phyloP scores from a whole-genome alignment of 2,113 vertebrate species.

The Rhinichthys klamathensis region DNA sequence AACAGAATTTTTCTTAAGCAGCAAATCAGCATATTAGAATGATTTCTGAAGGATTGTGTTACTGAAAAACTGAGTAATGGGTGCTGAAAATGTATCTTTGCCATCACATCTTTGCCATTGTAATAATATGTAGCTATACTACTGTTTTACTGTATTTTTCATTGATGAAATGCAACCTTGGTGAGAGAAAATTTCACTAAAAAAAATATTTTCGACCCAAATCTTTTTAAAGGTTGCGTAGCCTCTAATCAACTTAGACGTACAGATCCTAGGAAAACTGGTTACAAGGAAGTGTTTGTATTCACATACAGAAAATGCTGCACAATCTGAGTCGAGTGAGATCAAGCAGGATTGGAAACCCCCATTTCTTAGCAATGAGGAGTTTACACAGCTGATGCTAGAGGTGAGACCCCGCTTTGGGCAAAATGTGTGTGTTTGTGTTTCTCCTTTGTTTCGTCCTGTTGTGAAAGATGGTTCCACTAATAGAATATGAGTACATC shows the following conservation, averaged over 20 bases:
- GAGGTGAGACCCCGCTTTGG: constrained; percentile 81
- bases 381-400: constrained; percentile 98
- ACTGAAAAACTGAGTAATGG: neutral
- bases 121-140: too few relatives aligned
- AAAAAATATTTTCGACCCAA: neutral
- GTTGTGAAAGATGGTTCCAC: neutral
- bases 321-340: constrained; percentile 95
- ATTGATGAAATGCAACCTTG: neutral
- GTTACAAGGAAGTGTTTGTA: neutral
- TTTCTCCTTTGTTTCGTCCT: neutral
- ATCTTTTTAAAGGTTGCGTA: neutral
- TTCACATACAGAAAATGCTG: constrained; percentile 85
- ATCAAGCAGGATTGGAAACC: constrained; percentile 99
- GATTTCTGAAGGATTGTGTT: neutral
- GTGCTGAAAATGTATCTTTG: neutral
- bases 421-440: neutral
- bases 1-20: neutral
- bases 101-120: neutral
- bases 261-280: neutral
- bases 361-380: constrained; percentile 97
- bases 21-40: neutral
- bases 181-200: neutral
- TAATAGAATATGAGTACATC: neutral
- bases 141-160: neutral
- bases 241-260: neutral